Percentiles rank a stretch among this genome's conserved stretches.
Conservation (phyloP, 2,888 invertebrate genomes). For the Rhyacophila evoluta region DNA sequence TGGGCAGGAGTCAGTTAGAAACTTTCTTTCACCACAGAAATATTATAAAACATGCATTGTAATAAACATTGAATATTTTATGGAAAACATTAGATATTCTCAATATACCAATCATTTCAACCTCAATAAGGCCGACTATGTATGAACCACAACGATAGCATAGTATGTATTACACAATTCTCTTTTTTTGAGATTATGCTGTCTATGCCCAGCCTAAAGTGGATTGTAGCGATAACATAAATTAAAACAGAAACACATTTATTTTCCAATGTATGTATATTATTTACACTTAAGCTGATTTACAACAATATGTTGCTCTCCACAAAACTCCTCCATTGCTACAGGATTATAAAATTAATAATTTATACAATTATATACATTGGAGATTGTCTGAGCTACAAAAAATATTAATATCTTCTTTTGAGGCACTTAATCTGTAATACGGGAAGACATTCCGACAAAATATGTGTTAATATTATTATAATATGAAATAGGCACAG, state of each 20-base stretch:
- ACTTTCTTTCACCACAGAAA: too few relatives aligned
- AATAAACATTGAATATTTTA: too few relatives aligned
- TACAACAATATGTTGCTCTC: constrained; percentile 36
- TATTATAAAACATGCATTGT: too few relatives aligned
- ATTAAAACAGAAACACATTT: not conserved
- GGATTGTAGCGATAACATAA: too few relatives aligned
- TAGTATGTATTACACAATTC: too few relatives aligned
- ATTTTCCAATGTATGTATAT: constrained; percentile 43
- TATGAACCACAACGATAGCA: too few relatives aligned
- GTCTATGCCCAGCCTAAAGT: too few relatives aligned
- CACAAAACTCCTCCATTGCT: constrained; percentile 37
- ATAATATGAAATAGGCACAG: constrained; percentile 35
- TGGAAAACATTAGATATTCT: too few relatives aligned
- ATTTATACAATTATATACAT: constrained; percentile 50
- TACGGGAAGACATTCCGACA: constrained; percentile 45
- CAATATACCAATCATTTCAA: too few relatives aligned
- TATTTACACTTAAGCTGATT: constrained; percentile 48
- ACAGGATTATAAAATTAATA: constrained; percentile 46
- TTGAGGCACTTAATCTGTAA: constrained; percentile 39
- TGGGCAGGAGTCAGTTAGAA: too few relatives aligned
- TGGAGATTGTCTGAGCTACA: constrained; percentile 31
- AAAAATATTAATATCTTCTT: constrained; percentile 37
- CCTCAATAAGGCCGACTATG: too few relatives aligned
- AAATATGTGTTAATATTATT: constrained; percentile 26
- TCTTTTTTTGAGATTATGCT: too few relatives aligned